phyloP scores from a whole-genome alignment of 2,888 invertebrate species.

The Polietes domitor region DNA sequence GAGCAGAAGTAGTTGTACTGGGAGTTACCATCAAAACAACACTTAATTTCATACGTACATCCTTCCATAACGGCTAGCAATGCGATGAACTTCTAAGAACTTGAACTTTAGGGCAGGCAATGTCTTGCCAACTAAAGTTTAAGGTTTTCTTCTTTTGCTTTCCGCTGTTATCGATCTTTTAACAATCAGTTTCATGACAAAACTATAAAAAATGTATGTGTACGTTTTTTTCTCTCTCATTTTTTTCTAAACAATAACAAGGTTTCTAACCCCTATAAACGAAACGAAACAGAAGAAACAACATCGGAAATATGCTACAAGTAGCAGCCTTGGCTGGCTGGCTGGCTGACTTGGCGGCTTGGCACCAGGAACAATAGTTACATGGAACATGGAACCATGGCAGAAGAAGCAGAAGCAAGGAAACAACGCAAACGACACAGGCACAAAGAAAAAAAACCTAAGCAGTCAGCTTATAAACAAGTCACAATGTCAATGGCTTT shows the following conservation, averaged over 20 bases:
- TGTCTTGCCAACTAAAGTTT: background rate
- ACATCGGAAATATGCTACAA: slow-evolving; percentile 19
- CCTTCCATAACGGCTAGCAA: background rate
- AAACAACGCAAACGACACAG: background rate
- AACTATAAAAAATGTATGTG: slow-evolving; percentile 63
- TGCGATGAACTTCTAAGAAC: slow-evolving; percentile 53
- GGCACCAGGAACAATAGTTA: slow-evolving; percentile 17
- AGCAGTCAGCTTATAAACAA: slow-evolving; percentile 62
- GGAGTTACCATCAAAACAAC: too few species aligned
- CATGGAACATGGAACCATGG: background rate
- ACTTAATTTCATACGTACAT: too few species aligned
- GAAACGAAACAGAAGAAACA: slow-evolving; percentile 52
- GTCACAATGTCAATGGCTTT: slow-evolving; percentile 68
- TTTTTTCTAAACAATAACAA: slow-evolving; percentile 60
- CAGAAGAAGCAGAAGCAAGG: slow-evolving; percentile 29
- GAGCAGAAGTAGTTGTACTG: too few species aligned
- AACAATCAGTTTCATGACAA: slow-evolving; percentile 68
- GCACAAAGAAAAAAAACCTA: background rate
- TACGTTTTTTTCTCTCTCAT: background rate
- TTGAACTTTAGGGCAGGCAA: slow-evolving; percentile 39
- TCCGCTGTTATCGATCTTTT: slow-evolving; percentile 64
- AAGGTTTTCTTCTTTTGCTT: background rate
- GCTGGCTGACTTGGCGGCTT: too few species aligned
- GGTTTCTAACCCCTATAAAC: slow-evolving; percentile 67
- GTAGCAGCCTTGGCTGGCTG: too few species aligned